Evolutionary conservation across 2,797 vertebrate genomes (phyloP).

Genomic region (Sebastes melanostomus): DNA sequence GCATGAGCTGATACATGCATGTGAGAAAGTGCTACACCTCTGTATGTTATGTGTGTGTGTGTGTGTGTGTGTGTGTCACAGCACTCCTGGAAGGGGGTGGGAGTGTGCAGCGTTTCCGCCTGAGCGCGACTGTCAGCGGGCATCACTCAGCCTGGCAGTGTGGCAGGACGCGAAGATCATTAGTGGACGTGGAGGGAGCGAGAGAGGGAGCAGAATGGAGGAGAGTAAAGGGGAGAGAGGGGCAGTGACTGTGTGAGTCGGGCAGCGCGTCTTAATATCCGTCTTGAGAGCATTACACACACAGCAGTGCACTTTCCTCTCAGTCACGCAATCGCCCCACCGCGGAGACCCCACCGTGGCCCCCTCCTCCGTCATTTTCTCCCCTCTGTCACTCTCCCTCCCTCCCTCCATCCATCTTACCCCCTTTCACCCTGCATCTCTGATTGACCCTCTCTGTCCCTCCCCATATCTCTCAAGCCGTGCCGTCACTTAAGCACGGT

Average conservation of each 20-base stretch:
- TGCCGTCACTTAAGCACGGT: conserved; percentile 58
- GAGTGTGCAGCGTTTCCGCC: conserved; percentile 73
- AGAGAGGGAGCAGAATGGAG: conserved; percentile 66
- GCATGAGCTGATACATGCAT: conserved; percentile 59
- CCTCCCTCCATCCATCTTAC: conserved; percentile 41
- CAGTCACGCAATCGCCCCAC: conserved; percentile 80
- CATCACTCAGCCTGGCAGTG: conserved; percentile 82
- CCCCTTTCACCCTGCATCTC: conserved; percentile 49
- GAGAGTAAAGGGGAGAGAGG: conserved; percentile 61
- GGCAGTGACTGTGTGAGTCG: conserved; percentile 56
- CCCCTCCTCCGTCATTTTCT: conserved; percentile 51
- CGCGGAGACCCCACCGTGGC: conserved; percentile 51
- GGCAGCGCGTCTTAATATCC: conserved; percentile 76
- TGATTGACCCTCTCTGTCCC: conserved; percentile 60
- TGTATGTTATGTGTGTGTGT: conserved; percentile 54
- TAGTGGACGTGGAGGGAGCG: conserved; percentile 76
- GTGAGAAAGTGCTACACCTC: conserved; percentile 64
- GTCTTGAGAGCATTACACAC: conserved; percentile 84
- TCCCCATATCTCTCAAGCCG: conserved; percentile 44
- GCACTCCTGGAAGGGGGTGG: conserved; percentile 69
- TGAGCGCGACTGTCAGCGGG: conserved; percentile 83
- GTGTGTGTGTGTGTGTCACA: conserved; percentile 61
- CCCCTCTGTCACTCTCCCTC: conserved; percentile 51
- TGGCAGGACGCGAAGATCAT: conserved; percentile 82
- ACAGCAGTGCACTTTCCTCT: conserved; percentile 77